phyloP scores from a whole-genome alignment of 2,888 invertebrate species.

The Plemyria rubiginata region DNA sequence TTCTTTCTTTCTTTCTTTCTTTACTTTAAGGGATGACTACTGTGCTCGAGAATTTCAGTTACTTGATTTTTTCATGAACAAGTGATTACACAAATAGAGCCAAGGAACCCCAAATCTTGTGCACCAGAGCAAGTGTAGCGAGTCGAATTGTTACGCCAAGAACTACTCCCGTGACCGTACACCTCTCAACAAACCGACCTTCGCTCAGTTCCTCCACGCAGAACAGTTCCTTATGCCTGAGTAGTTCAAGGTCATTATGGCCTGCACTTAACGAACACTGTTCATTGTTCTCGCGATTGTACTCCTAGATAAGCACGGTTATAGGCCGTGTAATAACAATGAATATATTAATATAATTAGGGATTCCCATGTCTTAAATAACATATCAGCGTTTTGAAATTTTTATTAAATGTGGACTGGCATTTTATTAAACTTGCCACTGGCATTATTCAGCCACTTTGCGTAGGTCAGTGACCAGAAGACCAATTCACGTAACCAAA shows the following conservation, averaged over 20 bases:
- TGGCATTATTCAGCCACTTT: neutral
- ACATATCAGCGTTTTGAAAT: neutral
- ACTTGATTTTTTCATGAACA: no score
- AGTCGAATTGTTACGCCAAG: slow-evolving; percentile 63
- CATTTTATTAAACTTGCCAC: neutral
- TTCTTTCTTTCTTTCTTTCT: no score
- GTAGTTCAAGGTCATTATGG: slow-evolving; percentile 22
- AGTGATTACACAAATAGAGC: neutral
- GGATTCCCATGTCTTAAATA: slow-evolving; percentile 26
- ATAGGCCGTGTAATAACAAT: slow-evolving; percentile 36
- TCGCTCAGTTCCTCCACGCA: slow-evolving; percentile 24
- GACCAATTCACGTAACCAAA: no score
- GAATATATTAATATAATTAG: slow-evolving; percentile 34
- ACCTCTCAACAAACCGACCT: slow-evolving; percentile 40
- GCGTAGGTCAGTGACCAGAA: neutral
- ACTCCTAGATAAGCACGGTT: slow-evolving; percentile 39
- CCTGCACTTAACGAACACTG: slow-evolving; percentile 9
- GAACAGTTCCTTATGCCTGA: slow-evolving; percentile 28
- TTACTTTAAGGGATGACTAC: no score
- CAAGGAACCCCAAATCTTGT: slow-evolving; percentile 38
- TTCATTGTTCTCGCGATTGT: slow-evolving; percentile 33
- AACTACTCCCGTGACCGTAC: slow-evolving; percentile 66
- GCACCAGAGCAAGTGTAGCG: slow-evolving; percentile 60
- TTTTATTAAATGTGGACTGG: neutral
- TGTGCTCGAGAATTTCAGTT: no score